Percentiles rank a stretch among this genome's conserved stretches.
phyloP scores from a whole-genome alignment of 2,113 vertebrate genomes.

The Petrocephalus zakoni region DNA sequence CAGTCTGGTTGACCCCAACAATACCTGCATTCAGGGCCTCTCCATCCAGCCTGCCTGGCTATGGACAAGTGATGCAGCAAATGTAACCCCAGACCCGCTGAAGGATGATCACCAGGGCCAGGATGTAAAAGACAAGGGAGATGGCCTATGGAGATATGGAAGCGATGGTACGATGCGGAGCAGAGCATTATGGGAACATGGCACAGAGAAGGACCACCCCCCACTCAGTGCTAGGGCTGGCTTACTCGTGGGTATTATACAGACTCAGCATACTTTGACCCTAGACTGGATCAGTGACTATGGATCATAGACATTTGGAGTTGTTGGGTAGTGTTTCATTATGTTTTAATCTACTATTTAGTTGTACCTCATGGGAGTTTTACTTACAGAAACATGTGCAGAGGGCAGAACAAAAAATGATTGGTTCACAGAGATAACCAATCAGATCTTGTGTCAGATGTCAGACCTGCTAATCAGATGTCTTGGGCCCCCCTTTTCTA shows the following conservation, averaged over 20 bases:
- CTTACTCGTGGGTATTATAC: neutral
- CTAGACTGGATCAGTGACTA: neutral
- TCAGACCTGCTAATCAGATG: too few relatives aligned
- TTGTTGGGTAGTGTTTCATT: neutral
- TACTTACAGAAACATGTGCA: too few relatives aligned
- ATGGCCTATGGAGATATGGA: slow-evolving; percentile 42
- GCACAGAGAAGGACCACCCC: slow-evolving; percentile 15
- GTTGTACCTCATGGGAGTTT: too few relatives aligned
- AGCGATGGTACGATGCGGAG: slow-evolving; percentile 26
- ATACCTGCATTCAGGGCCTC: slow-evolving; percentile 25
- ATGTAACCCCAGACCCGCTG: slow-evolving; percentile 44
- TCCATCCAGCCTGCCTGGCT: slow-evolving; percentile 24
- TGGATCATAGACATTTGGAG: neutral
- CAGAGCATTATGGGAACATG: slow-evolving; percentile 9
- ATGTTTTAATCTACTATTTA: neutral
- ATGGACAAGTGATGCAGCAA: slow-evolving; percentile 38
- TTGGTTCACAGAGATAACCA: too few relatives aligned
- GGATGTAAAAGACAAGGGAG: slow-evolving; percentile 39
- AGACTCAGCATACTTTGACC: neutral
- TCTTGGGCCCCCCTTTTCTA: too few relatives aligned
- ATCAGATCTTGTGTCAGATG: too few relatives aligned
- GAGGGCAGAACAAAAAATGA: too few relatives aligned
- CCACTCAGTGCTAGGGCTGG: neutral
- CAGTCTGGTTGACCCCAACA: neutral
- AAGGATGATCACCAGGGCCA: slow-evolving; percentile 44